These are phyloP conservation scores for Cyrtodaria siliqua DNA, from an alignment of 2,888 invertebrate species.

Conservation along the genomic window DNA sequence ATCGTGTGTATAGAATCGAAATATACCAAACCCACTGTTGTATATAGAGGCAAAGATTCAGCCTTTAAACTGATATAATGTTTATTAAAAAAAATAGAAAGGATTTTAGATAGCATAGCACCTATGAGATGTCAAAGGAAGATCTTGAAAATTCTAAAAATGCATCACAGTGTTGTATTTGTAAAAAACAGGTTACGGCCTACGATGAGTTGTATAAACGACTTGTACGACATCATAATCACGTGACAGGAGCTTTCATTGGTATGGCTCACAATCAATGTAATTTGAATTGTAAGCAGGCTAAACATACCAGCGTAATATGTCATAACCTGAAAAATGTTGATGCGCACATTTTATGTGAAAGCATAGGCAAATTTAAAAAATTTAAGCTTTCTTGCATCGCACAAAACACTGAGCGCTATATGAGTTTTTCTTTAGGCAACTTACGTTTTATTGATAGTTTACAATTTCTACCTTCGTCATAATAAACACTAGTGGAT, in stretches of 20 bases:
- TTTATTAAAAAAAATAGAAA: conserved; percentile 32
- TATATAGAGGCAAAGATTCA: conserved; percentile 36
- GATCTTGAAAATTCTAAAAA: background rate
- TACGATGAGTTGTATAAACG: conserved; percentile 14
- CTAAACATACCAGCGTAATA: conserved; percentile 23
- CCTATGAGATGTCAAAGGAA: conserved; percentile 30
- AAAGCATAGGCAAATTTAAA: conserved; percentile 20
- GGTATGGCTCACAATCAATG: conserved; percentile 27
- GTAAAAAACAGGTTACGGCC: conserved; percentile 6
- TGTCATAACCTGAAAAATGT: conserved; percentile 36
- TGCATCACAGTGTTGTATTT: conserved; percentile 28
- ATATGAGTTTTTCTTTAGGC: conserved; percentile 32
- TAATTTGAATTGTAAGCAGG: conserved; percentile 35
- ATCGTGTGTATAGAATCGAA: conserved; percentile 29
- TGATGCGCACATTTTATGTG: conserved; percentile 26
- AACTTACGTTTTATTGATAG: conserved; percentile 32
- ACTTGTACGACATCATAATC: conserved; percentile 32
- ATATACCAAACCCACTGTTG: conserved; percentile 44
- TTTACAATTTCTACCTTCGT: conserved; percentile 26
- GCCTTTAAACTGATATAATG: conserved; percentile 15
- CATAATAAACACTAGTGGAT: conserved; percentile 19
- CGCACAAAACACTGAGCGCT: conserved; percentile 22
- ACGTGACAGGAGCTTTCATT: conserved; percentile 34
- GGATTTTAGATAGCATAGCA: conserved; percentile 15
- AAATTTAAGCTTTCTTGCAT: conserved; percentile 9